Percentiles rank a stretch among this genome's conserved stretches.
phyloP scores from a whole-genome alignment of 2,888 invertebrate genomes.

The Timema podura region DNA sequence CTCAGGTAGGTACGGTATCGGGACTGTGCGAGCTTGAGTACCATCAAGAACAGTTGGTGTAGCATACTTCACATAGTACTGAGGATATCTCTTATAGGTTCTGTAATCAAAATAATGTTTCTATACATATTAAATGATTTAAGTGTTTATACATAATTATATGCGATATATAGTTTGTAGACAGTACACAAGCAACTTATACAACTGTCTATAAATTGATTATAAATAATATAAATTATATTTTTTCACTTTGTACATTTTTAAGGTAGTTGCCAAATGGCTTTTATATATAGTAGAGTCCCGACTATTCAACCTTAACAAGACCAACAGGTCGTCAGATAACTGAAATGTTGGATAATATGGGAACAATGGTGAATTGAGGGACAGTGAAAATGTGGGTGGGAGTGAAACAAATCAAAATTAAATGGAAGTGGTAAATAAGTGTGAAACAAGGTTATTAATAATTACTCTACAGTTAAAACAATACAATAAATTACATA shows the following conservation, averaged over 20 bases:
- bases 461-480: no score
- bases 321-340: no score
- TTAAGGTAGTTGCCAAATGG: no score
- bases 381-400: no score
- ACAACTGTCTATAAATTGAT: neutral
- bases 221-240: neutral
- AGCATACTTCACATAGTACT: neutral
- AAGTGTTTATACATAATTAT: neutral
- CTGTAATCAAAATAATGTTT: conserved; percentile 3
- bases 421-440: no score
- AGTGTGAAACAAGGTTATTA: no score
- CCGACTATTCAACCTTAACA: no score
- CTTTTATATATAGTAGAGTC: no score
- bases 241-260: neutral
- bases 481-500: no score
- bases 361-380: no score
- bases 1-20: neutral
- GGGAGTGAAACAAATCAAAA: no score
- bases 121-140: neutral
- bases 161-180: neutral
- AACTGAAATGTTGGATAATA: no score
- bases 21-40: neutral
- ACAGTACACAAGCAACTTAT: neutral
- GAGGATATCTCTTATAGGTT: neutral
- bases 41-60: neutral